Percentiles rank a stretch among this genome's conserved stretches.
phyloP scores from a whole-genome alignment of 2,888 invertebrate genomes.

The Cyrtodaria siliqua region DNA sequence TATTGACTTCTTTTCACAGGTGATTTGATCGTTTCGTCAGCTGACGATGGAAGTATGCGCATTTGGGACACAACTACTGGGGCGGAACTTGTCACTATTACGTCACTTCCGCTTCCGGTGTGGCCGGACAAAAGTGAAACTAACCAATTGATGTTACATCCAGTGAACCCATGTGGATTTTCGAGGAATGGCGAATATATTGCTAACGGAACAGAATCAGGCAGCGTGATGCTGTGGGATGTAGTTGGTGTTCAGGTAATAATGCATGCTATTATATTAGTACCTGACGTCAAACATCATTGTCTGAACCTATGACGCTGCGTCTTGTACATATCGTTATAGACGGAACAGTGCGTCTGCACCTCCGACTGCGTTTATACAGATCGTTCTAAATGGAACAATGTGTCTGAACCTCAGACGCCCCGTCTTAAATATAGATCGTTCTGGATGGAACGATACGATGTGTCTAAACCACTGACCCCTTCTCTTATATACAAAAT shows the following conservation, averaged over 20 bases:
- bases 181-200: slow-evolving; percentile 50
- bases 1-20: slow-evolving; percentile 18
- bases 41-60: slow-evolving; percentile 56
- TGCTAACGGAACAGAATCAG: slow-evolving; percentile 57
- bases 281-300: too few species aligned
- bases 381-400: too few species aligned
- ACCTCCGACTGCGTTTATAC: too few species aligned
- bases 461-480: too few species aligned
- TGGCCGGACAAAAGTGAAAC: slow-evolving; percentile 35
- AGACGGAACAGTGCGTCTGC: too few species aligned
- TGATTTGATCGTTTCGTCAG: slow-evolving; percentile 51
- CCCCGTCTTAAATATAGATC: too few species aligned
- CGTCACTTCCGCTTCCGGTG: slow-evolving; percentile 59
- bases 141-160: slow-evolving; percentile 50
- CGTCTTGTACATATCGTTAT: too few species aligned
- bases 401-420: too few species aligned
- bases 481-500: too few species aligned
- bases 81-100: slow-evolving; percentile 55
- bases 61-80: slow-evolving; percentile 62
- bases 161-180: slow-evolving; percentile 62
- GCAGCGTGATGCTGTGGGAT: slow-evolving; percentile 57
- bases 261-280: too few species aligned
- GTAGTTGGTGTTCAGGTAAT: slow-evolving; percentile 52
- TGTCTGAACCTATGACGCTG: too few species aligned
- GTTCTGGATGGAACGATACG: too few species aligned